Conservation (phyloP, 2,888 invertebrate genomes). For the Danaus chrysippus region DNA sequence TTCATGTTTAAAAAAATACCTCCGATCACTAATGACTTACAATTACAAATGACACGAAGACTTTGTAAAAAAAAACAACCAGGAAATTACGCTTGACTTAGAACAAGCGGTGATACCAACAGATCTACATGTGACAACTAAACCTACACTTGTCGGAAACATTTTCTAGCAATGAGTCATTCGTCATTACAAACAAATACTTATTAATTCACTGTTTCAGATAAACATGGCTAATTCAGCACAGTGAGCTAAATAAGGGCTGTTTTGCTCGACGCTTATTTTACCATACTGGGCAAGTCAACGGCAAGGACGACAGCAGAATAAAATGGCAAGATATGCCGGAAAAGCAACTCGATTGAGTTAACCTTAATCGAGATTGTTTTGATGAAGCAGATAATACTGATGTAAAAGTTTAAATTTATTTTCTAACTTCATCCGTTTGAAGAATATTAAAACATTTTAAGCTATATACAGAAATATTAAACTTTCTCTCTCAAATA, state of each 20-base stretch:
- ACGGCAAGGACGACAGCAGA: slow-evolving; percentile 48
- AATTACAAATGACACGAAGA: slow-evolving; percentile 14
- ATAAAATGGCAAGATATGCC: slow-evolving; percentile 64
- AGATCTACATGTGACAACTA: slow-evolving; percentile 52
- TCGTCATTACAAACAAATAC: slow-evolving; percentile 48
- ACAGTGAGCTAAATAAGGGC: slow-evolving; percentile 64
- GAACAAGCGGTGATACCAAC: slow-evolving; percentile 49
- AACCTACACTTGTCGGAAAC: slow-evolving; percentile 55
- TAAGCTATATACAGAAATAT: not conserved
- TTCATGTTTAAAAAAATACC: not conserved
- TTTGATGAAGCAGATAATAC: slow-evolving; percentile 35
- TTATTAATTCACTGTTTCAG: slow-evolving; percentile 51
- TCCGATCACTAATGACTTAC: slow-evolving; percentile 16
- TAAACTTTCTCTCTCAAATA: slow-evolving; percentile 17
- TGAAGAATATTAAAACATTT: not conserved
- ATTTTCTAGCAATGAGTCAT: slow-evolving; percentile 63
- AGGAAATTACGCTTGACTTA: slow-evolving; percentile 34
- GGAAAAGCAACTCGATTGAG: slow-evolving; percentile 52
- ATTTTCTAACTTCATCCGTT: slow-evolving; percentile 17
- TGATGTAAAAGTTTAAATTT: slow-evolving; percentile 34
- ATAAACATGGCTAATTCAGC: slow-evolving; percentile 59
- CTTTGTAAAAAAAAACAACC: slow-evolving; percentile 18
- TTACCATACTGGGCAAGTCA: slow-evolving; percentile 57
- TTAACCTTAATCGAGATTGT: slow-evolving; percentile 34
- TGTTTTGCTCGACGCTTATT: slow-evolving; percentile 58